Evolutionary conservation across 2,888 invertebrate genomes (phyloP).

Genomic region (Nowickia ferox): DNA sequence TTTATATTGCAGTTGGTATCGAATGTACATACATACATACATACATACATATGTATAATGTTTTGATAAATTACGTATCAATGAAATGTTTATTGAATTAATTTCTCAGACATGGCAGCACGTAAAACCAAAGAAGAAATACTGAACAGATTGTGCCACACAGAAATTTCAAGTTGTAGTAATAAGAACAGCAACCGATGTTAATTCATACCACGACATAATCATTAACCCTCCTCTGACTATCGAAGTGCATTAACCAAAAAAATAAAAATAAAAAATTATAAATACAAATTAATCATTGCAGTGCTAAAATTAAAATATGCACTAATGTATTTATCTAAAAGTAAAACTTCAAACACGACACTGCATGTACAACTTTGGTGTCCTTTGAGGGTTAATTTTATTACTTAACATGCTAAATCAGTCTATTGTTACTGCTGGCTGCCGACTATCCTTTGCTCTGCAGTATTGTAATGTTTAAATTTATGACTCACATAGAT

Average conservation of each 20-base stretch:
- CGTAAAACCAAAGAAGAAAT: conserved; percentile 64
- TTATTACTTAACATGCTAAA: conserved; percentile 59
- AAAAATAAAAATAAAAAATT: neutral
- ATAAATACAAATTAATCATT: no score
- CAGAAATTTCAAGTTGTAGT: conserved; percentile 43
- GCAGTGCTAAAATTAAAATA: neutral
- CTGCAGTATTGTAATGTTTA: conserved; percentile 54
- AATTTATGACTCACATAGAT: conserved; percentile 72
- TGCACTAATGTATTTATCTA: neutral
- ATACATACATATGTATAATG: conserved; percentile 3
- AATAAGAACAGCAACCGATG: conserved; percentile 26
- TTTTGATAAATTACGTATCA: conserved; percentile 74
- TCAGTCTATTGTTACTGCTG: conserved; percentile 61
- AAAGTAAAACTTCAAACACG: no score
- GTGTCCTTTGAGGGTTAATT: conserved; percentile 42
- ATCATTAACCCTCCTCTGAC: conserved; percentile 47
- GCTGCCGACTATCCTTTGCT: conserved; percentile 48
- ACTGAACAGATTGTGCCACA: conserved; percentile 56
- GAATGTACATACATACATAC: neutral
- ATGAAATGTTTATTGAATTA: conserved; percentile 74
- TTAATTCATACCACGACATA: conserved; percentile 17
- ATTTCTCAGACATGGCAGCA: conserved; percentile 73
- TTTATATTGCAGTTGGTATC: conserved; percentile 23
- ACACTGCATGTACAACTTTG: neutral
- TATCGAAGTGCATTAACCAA: neutral